These are phyloP conservation scores for Sebastes ruberrimus DNA, from an alignment of 2,797 vertebrate species.

Conservation along the genomic window DNA sequence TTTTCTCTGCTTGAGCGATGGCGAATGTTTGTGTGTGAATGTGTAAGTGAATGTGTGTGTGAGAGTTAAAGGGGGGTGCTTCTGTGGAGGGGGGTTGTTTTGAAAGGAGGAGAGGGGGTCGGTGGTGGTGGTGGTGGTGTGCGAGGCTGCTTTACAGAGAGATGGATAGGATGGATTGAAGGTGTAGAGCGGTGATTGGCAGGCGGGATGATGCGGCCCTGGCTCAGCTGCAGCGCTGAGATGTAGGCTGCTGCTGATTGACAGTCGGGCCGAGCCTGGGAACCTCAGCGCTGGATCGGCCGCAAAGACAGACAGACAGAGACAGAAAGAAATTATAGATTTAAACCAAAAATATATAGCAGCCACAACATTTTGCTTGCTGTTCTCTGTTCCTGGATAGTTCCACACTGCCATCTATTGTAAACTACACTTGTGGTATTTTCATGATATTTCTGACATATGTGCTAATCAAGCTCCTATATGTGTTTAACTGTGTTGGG, in stretches of 20 bases:
- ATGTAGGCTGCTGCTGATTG: slow-evolving; percentile 85
- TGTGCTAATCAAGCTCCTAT: no score
- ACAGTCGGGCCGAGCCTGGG: slow-evolving; percentile 82
- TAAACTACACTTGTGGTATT: slow-evolving; percentile 33
- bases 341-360: slow-evolving; percentile 48
- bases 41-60: slow-evolving; percentile 1
- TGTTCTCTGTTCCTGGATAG: slow-evolving; percentile 41
- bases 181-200: slow-evolving; percentile 87
- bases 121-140: background rate
- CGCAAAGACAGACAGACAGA: slow-evolving; percentile 45
- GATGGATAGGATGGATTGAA: slow-evolving; percentile 71
- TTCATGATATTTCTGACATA: background rate
- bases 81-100: slow-evolving; percentile 60
- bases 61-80: slow-evolving; percentile 59
- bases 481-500: no score
- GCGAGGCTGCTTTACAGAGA: slow-evolving; percentile 69
- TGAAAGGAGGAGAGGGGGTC: slow-evolving; percentile 28
- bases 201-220: slow-evolving; percentile 83
- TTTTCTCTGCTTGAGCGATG: slow-evolving; percentile 45
- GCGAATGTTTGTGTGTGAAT: slow-evolving; percentile 16
- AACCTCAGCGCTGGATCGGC: slow-evolving; percentile 67
- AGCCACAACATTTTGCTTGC: slow-evolving; percentile 31
- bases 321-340: slow-evolving; percentile 51
- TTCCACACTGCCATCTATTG: slow-evolving; percentile 73
- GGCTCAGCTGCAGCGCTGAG: slow-evolving; percentile 89